Evolutionary conservation across 2,888 invertebrate species (phyloP).

Genomic region (Atethmia centrago): DNA sequence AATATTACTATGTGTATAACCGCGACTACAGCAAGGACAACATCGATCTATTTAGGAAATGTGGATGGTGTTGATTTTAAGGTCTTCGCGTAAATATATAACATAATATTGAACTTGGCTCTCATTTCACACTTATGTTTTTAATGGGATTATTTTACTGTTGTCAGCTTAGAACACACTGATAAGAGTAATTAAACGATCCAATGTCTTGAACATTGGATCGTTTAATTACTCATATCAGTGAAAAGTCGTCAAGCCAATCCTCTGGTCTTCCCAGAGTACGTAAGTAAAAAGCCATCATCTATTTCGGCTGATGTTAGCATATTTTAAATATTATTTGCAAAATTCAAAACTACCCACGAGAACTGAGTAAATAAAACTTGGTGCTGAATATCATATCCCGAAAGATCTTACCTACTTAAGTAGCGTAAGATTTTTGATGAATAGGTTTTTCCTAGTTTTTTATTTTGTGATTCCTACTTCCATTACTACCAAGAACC

Average conservation of each 20-base stretch:
- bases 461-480: not conserved
- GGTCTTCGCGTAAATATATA: too few species aligned
- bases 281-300: not conserved
- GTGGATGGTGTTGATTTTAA: too few species aligned
- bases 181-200: too few species aligned
- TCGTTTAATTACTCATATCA: too few species aligned
- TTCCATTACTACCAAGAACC: not conserved
- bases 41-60: not conserved
- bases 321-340: not conserved
- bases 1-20: not conserved
- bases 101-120: too few species aligned
- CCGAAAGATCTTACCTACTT: not conserved
- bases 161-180: too few species aligned
- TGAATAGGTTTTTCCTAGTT: not conserved
- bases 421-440: not conserved
- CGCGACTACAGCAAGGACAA: not conserved
- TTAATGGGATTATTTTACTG: too few species aligned
- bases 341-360: conserved; percentile 1
- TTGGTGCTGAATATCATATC: not conserved
- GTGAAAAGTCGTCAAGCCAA: too few species aligned
- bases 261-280: not conserved
- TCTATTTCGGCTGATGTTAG: not conserved
- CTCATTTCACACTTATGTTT: too few species aligned
- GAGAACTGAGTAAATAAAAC: not conserved
- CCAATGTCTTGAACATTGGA: too few species aligned